A percentile compares a stretch with the other conserved stretches of the same genome.
Evolutionary conservation across 2,797 vertebrate genomes (phyloP).

Genomic region (Aldrovandia affinis): DNA sequence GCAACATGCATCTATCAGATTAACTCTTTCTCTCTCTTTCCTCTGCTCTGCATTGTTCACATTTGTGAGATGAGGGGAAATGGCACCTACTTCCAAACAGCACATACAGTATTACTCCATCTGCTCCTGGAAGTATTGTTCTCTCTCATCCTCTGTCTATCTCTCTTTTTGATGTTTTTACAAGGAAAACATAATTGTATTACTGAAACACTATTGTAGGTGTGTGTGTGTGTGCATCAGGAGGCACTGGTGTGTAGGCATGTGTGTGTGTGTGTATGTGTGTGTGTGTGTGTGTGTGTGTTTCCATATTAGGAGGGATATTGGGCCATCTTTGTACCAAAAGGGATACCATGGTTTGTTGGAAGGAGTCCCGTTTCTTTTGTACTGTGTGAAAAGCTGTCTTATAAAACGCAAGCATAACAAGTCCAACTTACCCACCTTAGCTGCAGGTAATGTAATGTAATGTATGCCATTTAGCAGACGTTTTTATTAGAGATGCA

Average conservation of each 20-base stretch:
- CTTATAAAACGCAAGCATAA: background rate
- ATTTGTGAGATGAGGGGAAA: background rate
- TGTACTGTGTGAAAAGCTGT: background rate
- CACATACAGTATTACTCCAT: background rate
- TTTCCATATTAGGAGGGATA: background rate
- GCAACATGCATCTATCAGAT: conserved; percentile 21
- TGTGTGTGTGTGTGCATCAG: no score
- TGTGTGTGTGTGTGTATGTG: background rate
- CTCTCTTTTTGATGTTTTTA: background rate
- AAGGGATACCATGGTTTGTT: background rate
- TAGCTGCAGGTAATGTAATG: no score
- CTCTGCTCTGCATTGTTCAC: no score
- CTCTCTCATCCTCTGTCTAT: background rate
- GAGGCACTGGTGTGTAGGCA: no score
- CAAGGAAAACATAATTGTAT: conserved; percentile 10
- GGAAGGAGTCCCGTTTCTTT: background rate
- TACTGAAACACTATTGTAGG: background rate
- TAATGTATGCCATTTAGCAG: no score
- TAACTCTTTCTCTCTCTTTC: no score
- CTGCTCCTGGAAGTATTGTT: background rate
- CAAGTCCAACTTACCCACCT: background rate
- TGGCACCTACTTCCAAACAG: conserved; percentile 8
- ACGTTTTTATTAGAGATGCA: no score
- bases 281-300: background rate
- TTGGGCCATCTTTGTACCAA: background rate